phyloP scores from a whole-genome alignment of 2,888 invertebrate genomes.

The Heterodera filipjevi region DNA sequence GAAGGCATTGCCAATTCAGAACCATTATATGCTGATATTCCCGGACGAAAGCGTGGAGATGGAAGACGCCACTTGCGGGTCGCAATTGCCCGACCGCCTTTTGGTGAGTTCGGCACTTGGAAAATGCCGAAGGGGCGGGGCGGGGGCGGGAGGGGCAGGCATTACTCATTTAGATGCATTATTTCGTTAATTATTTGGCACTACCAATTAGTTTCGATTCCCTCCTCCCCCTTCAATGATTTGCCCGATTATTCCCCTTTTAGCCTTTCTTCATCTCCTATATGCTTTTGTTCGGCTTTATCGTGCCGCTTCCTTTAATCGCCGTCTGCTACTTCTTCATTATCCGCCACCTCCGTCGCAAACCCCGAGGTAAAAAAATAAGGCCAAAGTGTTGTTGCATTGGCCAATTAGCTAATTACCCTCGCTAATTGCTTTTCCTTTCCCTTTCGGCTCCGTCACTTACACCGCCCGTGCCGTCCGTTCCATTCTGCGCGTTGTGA shows the following conservation, averaged over 20 bases:
- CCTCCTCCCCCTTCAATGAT: neutral
- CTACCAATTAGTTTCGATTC: neutral
- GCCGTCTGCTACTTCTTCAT: slow-evolving; percentile 20
- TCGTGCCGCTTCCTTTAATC: slow-evolving; percentile 23
- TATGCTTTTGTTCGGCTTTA: slow-evolving; percentile 27
- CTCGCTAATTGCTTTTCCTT: neutral
- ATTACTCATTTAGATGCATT: neutral
- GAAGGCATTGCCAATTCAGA: neutral
- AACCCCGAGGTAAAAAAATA: slow-evolving; percentile 20
- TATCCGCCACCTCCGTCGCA: slow-evolving; percentile 13
- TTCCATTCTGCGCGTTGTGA: slow-evolving; percentile 25
- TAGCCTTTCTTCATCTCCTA: slow-evolving; percentile 25
- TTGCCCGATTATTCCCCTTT: neutral
- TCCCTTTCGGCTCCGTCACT: slow-evolving; percentile 1
- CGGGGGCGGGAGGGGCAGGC: too few species aligned
- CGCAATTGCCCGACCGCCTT: slow-evolving; percentile 19
- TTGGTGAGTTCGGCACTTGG: slow-evolving; percentile 9
- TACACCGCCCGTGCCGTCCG: slow-evolving; percentile 24
- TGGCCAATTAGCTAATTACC: neutral
- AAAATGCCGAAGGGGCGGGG: too few species aligned
- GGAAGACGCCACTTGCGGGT: slow-evolving; percentile 17
- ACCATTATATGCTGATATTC: slow-evolving; percentile 24
- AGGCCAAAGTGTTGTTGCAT: neutral
- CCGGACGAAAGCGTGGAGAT: slow-evolving; percentile 21
- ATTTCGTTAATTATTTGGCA: too few species aligned